Percentiles rank a stretch among this genome's conserved stretches.
These are phyloP conservation scores for Petrocephalus microphthalmus DNA, from an alignment of 2,113 vertebrate genomes.

Conservation along the genomic window DNA sequence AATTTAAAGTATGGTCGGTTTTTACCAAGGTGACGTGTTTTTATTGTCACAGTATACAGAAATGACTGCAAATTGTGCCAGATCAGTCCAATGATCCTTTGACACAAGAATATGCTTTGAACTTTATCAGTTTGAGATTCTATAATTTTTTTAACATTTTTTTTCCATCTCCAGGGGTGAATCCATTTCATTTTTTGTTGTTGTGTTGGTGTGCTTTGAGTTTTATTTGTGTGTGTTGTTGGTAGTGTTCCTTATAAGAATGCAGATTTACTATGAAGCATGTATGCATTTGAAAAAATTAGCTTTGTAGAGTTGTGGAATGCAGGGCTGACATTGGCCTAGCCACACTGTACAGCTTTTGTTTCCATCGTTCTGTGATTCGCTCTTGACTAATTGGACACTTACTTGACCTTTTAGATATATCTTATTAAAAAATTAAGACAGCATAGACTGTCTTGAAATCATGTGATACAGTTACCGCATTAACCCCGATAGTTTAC, in stretches of 20 bases:
- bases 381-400: not conserved
- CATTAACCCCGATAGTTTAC: not conserved
- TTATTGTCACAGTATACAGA: not conserved
- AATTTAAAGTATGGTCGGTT: not conserved
- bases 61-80: not conserved
- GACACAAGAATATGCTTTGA: not conserved
- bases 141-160: not conserved
- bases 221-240: not conserved
- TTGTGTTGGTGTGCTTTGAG: not conserved
- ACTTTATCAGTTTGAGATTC: not conserved
- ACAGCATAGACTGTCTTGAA: not conserved
- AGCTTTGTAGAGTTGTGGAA: not conserved
- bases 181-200: not conserved
- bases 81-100: not conserved
- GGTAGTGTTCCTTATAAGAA: not conserved
- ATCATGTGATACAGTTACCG: not conserved
- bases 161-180: not conserved
- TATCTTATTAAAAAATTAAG: slow-evolving; percentile 11
- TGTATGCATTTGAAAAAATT: not conserved
- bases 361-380: not conserved
- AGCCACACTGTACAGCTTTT: not conserved
- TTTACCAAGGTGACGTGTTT: not conserved
- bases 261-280: not conserved
- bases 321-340: not conserved
- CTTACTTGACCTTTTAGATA: slow-evolving; percentile 10